A percentile compares a stretch with the other conserved stretches of the same genome.
Evolutionary conservation across 1,140 invertebrate genomes (phyloP).

Genomic region (Heterodera schachtii): DNA sequence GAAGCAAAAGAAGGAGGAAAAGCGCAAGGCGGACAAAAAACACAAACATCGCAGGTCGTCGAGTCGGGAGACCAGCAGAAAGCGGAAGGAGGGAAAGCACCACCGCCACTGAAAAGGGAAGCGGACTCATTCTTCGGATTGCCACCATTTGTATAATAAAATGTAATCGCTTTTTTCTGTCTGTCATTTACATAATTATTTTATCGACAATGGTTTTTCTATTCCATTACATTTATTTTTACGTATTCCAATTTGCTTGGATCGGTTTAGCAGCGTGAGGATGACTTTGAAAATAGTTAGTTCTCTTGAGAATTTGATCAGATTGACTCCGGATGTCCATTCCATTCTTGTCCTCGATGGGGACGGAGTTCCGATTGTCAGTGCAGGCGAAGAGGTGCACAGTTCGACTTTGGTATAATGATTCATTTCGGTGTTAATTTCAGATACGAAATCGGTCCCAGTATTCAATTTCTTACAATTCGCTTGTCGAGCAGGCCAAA

Average conservation of each 20-base stretch:
- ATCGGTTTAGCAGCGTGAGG: slow-evolving; percentile 13
- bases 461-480: slow-evolving; percentile 39
- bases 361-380: slow-evolving; percentile 55
- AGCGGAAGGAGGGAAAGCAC: neutral
- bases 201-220: neutral
- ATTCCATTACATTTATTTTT: no score
- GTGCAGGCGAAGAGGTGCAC: slow-evolving; percentile 39
- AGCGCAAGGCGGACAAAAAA: slow-evolving; percentile 22
- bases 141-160: no score
- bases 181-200: no score
- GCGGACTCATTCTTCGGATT: no score
- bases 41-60: slow-evolving; percentile 3
- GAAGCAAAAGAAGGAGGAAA: slow-evolving; percentile 41
- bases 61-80: slow-evolving; percentile 1
- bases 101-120: no score
- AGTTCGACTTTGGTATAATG: neutral
- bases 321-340: slow-evolving; percentile 43
- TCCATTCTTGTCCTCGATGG: slow-evolving; percentile 52
- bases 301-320: slow-evolving; percentile 42
- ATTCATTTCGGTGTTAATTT: slow-evolving; percentile 37
- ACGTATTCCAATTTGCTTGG: no score
- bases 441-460: slow-evolving; percentile 46
- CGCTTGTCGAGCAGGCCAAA: slow-evolving; percentile 52
- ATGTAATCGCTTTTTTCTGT: no score
- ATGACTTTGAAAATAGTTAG: slow-evolving; percentile 44